Evolutionary conservation across 1,140 invertebrate genomes (phyloP).

Genomic region (Nasonia vitripennis): DNA sequence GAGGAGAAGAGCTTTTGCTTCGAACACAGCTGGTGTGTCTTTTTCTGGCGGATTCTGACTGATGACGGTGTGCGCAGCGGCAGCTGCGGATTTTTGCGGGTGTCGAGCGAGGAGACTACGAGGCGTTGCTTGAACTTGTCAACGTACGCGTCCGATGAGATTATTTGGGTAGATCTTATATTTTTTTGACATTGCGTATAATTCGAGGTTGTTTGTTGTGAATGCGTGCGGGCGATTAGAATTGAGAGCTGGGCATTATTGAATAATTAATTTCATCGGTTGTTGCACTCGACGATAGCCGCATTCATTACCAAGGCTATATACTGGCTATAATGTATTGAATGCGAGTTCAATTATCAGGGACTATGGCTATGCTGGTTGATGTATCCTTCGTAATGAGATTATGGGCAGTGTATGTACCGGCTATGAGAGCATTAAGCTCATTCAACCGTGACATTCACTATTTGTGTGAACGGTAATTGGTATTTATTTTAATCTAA

Average conservation of each 20-base stretch:
- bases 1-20: conserved; percentile 5
- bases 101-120: too few relatives aligned
- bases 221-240: background rate
- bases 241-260: background rate
- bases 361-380: background rate
- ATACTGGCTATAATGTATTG: background rate
- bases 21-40: background rate
- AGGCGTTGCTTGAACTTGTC: too few relatives aligned
- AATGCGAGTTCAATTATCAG: background rate
- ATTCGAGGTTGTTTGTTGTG: too few relatives aligned
- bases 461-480: too few relatives aligned
- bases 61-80: background rate
- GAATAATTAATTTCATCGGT: background rate
- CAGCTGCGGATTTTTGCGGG: background rate
- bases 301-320: background rate
- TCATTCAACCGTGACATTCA: too few relatives aligned
- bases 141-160: too few relatives aligned
- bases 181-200: background rate
- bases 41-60: background rate
- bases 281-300: background rate
- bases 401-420: background rate
- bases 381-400: background rate
- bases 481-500: too few relatives aligned
- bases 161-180: background rate
- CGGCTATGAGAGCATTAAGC: too few relatives aligned